Evolutionary conservation across 2,888 invertebrate genomes (phyloP).

Genomic region (Latrodectus hesperus): DNA sequence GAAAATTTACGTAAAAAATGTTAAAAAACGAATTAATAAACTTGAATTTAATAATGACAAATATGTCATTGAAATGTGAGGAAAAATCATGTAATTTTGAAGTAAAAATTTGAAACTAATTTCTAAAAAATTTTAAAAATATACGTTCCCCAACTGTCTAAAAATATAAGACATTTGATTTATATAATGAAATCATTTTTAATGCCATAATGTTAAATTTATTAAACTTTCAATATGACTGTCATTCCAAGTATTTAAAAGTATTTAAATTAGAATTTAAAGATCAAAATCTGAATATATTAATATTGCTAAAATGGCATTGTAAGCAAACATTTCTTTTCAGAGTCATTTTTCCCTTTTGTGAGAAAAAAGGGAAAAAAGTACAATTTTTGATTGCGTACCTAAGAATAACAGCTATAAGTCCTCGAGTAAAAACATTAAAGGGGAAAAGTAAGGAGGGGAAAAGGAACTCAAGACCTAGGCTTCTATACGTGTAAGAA

Average conservation of each 20-base stretch:
- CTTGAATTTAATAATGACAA: too few species aligned
- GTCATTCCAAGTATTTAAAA: slow-evolving; percentile 19
- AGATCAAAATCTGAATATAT: slow-evolving; percentile 53
- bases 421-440: slow-evolving; percentile 27
- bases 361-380: slow-evolving; percentile 34
- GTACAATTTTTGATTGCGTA: slow-evolving; percentile 57
- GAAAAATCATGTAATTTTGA: too few species aligned
- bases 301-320: slow-evolving; percentile 63
- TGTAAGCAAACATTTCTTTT: slow-evolving; percentile 59
- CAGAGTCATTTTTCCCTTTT: neutral
- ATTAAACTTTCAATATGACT: slow-evolving; percentile 17
- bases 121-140: too few species aligned
- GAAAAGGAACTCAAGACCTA: slow-evolving; percentile 23
- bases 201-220: slow-evolving; percentile 19
- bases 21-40: too few species aligned
- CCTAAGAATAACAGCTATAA: slow-evolving; percentile 52
- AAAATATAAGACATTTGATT: neutral
- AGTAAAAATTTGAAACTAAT: too few species aligned
- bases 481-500: slow-evolving; percentile 44
- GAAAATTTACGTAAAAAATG: too few species aligned
- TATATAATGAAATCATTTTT: slow-evolving; percentile 14
- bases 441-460: slow-evolving; percentile 17
- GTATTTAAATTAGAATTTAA: slow-evolving; percentile 29
- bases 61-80: too few species aligned
- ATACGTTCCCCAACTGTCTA: neutral